Percentiles rank a stretch among this genome's conserved stretches.
Evolutionary conservation across 2,888 invertebrate species (phyloP).

Genomic region (Trichopria drosophilae): DNA sequence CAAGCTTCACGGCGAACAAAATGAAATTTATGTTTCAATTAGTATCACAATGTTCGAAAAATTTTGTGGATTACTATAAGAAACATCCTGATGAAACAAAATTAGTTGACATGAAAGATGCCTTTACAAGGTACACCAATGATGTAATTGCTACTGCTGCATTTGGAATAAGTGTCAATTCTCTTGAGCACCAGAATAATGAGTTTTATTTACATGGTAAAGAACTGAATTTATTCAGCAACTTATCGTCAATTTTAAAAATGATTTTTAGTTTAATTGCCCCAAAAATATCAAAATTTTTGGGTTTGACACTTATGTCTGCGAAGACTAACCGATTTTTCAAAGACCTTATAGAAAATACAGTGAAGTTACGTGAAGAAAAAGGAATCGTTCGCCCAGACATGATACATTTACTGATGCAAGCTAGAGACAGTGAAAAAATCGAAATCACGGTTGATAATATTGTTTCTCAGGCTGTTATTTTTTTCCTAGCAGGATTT

Average conservation of each 20-base stretch:
- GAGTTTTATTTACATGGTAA: conserved; percentile 24
- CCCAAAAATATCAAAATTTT: conserved; percentile 29
- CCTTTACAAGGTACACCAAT: conserved; percentile 62
- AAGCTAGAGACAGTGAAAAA: conserved; percentile 46
- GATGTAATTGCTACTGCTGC: conserved; percentile 65
- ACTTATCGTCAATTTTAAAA: conserved; percentile 12
- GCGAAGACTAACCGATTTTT: conserved; percentile 30
- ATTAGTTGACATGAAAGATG: conserved; percentile 58
- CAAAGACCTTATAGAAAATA: conserved; percentile 45
- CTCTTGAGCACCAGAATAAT: conserved; percentile 58
- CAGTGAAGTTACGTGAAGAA: conserved; percentile 59
- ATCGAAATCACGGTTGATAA: conserved; percentile 48
- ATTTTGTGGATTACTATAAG: conserved; percentile 41
- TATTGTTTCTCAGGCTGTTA: conserved; percentile 59
- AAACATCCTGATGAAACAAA: conserved; percentile 29
- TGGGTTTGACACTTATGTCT: conserved; percentile 31
- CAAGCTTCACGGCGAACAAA: conserved; percentile 64
- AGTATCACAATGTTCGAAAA: conserved; percentile 43
- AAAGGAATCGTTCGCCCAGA: conserved; percentile 62
- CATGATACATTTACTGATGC: conserved; percentile 64
- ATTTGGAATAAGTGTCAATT: conserved; percentile 64
- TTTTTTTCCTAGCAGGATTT: conserved; percentile 50
- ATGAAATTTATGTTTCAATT: conserved; percentile 60
- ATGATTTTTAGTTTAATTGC: conserved; percentile 11
- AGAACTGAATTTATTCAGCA: not conserved